Evolutionary conservation across 2,113 vertebrate genomes (phyloP).

Genomic region (Brachyhypopomus occidentalis): DNA sequence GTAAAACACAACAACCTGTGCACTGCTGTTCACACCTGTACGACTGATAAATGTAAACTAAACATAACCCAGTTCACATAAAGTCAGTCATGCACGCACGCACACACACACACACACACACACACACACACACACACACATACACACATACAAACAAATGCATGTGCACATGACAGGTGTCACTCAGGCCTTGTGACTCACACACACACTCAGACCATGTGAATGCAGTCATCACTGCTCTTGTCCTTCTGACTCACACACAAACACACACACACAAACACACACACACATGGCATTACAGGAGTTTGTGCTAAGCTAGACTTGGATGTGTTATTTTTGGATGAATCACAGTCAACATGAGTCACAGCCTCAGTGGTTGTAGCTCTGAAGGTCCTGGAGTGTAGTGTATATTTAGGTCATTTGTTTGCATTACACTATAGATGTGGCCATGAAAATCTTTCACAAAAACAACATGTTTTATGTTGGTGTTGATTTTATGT

Average conservation of each 20-base stretch:
- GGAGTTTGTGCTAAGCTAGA: conserved; percentile 23
- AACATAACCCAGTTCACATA: too few species aligned
- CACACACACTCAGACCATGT: background rate
- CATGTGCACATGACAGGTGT: conserved; percentile 8
- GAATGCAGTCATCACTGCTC: background rate
- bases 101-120: background rate
- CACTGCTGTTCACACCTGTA: too few species aligned
- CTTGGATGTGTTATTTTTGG: conserved; percentile 24
- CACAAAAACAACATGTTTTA: too few species aligned
- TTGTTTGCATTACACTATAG: too few species aligned
- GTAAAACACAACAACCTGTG: too few species aligned
- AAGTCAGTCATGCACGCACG: too few species aligned
- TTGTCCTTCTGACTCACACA: background rate
- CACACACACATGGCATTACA: background rate
- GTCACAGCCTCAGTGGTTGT: background rate
- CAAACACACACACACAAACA: background rate
- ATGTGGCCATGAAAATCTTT: too few species aligned
- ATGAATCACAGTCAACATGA: background rate
- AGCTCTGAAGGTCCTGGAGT: background rate
- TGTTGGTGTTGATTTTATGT: too few species aligned
- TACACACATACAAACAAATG: background rate
- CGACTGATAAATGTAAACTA: too few species aligned
- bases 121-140: background rate
- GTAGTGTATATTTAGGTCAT: too few species aligned
- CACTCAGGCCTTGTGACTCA: background rate